These are phyloP conservation scores for Nasonia giraulti DNA, from an alignment of 1,140 invertebrate genomes.

Conservation along the genomic window DNA sequence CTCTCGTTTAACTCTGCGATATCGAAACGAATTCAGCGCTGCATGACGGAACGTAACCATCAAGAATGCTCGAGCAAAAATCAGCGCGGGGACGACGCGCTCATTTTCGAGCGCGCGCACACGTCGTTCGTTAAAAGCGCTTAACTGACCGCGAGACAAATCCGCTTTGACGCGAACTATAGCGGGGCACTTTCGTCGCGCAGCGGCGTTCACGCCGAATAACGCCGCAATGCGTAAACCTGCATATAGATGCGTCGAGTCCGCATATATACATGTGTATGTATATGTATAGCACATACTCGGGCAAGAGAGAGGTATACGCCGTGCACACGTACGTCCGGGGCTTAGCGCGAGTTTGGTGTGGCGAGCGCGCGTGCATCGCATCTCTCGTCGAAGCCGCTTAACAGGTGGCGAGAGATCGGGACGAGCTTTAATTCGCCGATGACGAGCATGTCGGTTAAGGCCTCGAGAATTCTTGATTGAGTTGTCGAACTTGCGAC, in stretches of 20 bases:
- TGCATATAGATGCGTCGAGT: not conserved
- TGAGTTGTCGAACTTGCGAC: not conserved
- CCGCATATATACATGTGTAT: not conserved
- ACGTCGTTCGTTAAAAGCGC: constrained; percentile 39
- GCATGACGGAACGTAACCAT: no score
- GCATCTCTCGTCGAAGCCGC: constrained; percentile 14
- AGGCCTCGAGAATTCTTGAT: not conserved
- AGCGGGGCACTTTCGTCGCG: constrained; percentile 8
- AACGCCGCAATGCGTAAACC: not conserved
- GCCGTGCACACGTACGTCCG: not conserved
- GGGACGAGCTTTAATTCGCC: constrained; percentile 9
- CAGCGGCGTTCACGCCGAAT: not conserved
- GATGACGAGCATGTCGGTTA: constrained; percentile 2
- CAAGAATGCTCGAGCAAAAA: no score
- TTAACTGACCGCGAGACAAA: constrained; percentile 38
- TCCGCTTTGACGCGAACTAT: constrained; percentile 3
- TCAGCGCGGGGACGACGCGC: not conserved
- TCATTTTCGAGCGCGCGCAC: not conserved
- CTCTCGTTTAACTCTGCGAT: no score
- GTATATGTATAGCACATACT: not conserved
- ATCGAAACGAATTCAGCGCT: no score
- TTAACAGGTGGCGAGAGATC: constrained; percentile 39
- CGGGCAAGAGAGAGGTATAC: not conserved
- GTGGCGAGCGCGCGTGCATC: not conserved
- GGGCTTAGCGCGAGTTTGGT: not conserved